Evolutionary conservation across 2,797 vertebrate species (phyloP).

Genomic region (Aythya fuligula): DNA sequence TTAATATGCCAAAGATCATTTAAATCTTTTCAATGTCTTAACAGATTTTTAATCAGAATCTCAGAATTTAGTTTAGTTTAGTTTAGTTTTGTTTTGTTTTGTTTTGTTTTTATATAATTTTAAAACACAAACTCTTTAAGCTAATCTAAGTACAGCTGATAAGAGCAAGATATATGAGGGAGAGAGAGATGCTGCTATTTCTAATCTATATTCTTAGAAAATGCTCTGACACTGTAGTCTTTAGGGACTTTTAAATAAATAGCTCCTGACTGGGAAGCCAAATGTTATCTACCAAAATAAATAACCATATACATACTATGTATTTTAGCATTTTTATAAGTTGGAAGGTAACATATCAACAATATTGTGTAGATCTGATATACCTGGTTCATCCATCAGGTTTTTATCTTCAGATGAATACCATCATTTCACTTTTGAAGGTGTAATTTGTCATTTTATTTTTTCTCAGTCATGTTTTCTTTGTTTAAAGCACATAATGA

Average conservation of each 20-base stretch:
- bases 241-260: background rate
- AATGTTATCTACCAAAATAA: background rate
- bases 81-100: background rate
- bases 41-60: background rate
- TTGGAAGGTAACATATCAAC: background rate
- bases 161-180: background rate
- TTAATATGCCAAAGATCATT: background rate
- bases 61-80: background rate
- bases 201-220: background rate
- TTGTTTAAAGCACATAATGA: background rate
- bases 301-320: background rate
- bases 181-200: background rate
- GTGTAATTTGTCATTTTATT: background rate
- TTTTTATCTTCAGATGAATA: background rate
- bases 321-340: background rate
- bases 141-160: background rate
- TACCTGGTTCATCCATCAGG: background rate
- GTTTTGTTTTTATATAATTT: background rate
- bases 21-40: background rate
- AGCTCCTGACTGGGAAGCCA: fast-evolving
- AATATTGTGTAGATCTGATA: background rate
- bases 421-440: background rate
- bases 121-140: background rate
- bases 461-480: background rate
- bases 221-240: fast-evolving